Conservation (phyloP, 2,888 invertebrate species). For the Tenthredo mesomela region DNA sequence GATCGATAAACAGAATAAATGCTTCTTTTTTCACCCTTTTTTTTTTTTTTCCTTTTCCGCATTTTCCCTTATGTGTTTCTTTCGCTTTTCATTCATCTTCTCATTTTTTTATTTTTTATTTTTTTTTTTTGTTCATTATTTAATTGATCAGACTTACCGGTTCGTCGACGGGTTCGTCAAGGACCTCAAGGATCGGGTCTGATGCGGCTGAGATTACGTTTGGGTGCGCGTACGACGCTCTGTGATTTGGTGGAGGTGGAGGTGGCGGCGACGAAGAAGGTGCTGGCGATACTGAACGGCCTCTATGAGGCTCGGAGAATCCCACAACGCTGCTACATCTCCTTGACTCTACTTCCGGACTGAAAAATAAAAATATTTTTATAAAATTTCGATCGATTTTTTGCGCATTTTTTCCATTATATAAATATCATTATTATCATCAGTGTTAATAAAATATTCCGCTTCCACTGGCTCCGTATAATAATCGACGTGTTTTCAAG, state of each 20-base stretch:
- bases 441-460: neutral
- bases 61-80: neutral
- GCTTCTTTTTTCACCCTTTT: neutral
- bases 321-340: slow-evolving; percentile 62
- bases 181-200: slow-evolving; percentile 67
- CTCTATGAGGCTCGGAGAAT: slow-evolving; percentile 62
- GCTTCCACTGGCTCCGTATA: neutral
- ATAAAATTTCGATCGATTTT: neutral
- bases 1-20: neutral
- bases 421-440: too few relatives aligned
- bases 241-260: slow-evolving; percentile 62
- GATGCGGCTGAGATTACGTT: slow-evolving; percentile 60
- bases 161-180: slow-evolving; percentile 72
- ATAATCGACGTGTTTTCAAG: too few relatives aligned
- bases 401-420: neutral
- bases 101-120: neutral
- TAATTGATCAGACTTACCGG: slow-evolving; percentile 63
- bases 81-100: too few relatives aligned
- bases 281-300: slow-evolving; percentile 61
- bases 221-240: slow-evolving; percentile 61
- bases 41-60: neutral
- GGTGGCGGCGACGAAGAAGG: slow-evolving; percentile 64
- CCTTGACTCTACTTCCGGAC: slow-evolving; percentile 63
- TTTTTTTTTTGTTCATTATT: too few relatives aligned
- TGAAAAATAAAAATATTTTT: slow-evolving; percentile 54